Evolutionary conservation across 2,113 vertebrate genomes (phyloP), one percentile per base, ranked within the genome.

Genomic region (Malaclemys terrapin): DNA sequence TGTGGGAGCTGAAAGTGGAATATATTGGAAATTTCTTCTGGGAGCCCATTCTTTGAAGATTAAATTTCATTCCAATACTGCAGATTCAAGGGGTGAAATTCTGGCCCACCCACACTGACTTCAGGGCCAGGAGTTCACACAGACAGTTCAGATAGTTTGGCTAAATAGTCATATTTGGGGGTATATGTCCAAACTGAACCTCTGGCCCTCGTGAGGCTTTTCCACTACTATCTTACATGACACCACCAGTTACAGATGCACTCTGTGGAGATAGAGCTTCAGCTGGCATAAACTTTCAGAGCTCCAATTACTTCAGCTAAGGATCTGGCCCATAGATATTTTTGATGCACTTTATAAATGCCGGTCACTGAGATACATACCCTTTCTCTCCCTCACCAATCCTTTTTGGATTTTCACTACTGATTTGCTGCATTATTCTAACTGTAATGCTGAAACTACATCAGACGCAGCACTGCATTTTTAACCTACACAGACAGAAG

Each of bases 401-500:
- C 80, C 38, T 90, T 93, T 62, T 59, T 92, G 52, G 91, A 89
- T 87, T 95, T 94, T 96, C 45, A 91, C 17, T 49, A 85, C 0
- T 90, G 59, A 87, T 89, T 93, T 91, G 42, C 86, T 8, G 14
- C 24, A 47, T 47, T 38, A n/a, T n/a, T 82, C 56, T 24, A 91
- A 95, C 85, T 96, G 45, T 3, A 94, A 62, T 89, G 52, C 72
- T 81, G 69, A 62, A 78, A 85, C 69, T 79, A 65, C 96, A 20
- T 81, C 85, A 95, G 16, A 50, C 29, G 31, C 42, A 95, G 19
- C 17, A 59, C 13, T 85, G 10, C 81, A 85, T 88, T 97, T 96
- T 97, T 93, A 96, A 96, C 93, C 47, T 94, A 81, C 17, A 13
- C 89, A 90, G 16, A 91, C 89, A 85, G 84, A 88, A 89, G 75